Evolutionary conservation across 2,888 invertebrate species (phyloP).

Genomic region (Nomada fucata): DNA sequence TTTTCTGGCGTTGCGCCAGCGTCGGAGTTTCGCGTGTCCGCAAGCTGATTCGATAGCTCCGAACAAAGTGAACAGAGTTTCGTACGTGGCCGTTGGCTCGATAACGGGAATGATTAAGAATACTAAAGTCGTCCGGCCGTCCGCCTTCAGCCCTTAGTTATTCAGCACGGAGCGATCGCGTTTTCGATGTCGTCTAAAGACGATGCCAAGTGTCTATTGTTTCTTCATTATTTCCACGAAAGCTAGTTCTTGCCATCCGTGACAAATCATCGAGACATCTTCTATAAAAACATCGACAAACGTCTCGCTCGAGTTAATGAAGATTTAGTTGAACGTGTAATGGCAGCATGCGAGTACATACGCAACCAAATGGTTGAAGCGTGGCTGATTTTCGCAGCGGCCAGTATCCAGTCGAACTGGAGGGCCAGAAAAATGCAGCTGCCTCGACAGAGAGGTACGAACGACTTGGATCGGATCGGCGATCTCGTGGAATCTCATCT

Average conservation of each 20-base stretch:
- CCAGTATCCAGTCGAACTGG: neutral
- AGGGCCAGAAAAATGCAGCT: slow-evolving; percentile 22
- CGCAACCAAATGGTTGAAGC: neutral
- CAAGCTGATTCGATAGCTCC: slow-evolving; percentile 23
- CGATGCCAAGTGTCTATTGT: too few relatives aligned
- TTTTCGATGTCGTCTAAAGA: too few relatives aligned
- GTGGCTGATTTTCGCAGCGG: slow-evolving; percentile 6
- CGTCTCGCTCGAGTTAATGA: too few relatives aligned
- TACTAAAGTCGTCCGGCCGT: slow-evolving; percentile 17
- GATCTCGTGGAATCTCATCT: slow-evolving; percentile 42
- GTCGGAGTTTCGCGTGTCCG: neutral
- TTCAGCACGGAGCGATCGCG: too few relatives aligned
- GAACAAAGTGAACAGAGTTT: slow-evolving; percentile 8
- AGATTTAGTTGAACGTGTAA: too few relatives aligned
- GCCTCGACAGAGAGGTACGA: slow-evolving; percentile 16
- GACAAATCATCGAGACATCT: too few relatives aligned
- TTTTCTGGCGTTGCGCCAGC: slow-evolving; percentile 20
- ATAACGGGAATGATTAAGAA: slow-evolving; percentile 26
- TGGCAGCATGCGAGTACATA: too few relatives aligned
- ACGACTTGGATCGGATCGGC: slow-evolving; percentile 20
- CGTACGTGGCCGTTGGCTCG: neutral
- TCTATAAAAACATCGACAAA: too few relatives aligned
- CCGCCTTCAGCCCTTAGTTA: neutral
- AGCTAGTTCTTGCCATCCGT: too few relatives aligned
- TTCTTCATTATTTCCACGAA: too few relatives aligned